Conservation (phyloP, 2,113 vertebrate species). For the Caretta caretta region DNA sequence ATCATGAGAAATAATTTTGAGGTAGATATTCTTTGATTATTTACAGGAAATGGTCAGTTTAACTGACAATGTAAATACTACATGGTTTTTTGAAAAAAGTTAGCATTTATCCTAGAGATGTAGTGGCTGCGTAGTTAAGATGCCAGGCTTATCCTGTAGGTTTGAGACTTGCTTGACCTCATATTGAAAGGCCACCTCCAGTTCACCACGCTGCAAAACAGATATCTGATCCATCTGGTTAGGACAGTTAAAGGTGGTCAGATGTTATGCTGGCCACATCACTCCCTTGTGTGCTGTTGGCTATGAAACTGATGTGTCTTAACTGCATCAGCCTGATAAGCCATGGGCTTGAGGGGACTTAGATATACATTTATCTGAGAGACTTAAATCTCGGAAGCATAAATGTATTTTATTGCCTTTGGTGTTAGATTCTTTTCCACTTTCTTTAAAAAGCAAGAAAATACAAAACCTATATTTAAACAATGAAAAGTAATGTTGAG, state of each 20-base stretch:
- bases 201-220: neutral
- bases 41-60: neutral
- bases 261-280: neutral
- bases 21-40: neutral
- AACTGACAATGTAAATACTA: neutral
- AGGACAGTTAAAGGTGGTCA: neutral
- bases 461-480: neutral
- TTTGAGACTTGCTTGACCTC: neutral
- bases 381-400: neutral
- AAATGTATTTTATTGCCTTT: neutral
- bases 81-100: neutral
- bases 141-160: neutral
- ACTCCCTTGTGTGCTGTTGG: neutral
- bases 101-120: neutral
- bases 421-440: neutral
- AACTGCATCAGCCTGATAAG: neutral
- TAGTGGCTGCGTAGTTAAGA: neutral
- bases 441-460: neutral
- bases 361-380: fast-evolving
- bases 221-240: neutral
- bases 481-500: neutral
- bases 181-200: neutral
- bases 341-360: neutral
- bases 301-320: neutral
- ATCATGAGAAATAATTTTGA: neutral